Conservation (phyloP, 2,888 invertebrate species). For the Agonopterix heracliana region DNA sequence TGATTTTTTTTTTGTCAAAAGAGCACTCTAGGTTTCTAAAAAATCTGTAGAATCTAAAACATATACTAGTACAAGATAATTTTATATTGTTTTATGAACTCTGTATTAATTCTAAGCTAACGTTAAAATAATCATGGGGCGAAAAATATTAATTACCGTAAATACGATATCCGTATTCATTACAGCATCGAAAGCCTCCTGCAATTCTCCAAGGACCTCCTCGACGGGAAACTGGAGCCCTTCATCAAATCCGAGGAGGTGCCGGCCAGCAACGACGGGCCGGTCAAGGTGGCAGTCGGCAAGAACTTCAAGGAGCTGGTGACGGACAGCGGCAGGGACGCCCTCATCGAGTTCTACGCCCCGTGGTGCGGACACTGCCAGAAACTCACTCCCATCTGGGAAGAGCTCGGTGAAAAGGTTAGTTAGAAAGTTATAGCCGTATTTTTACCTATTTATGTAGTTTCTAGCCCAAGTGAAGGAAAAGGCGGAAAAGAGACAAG, state of each 20-base stretch:
- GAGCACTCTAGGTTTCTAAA: too few relatives aligned
- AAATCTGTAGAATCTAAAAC: too few relatives aligned
- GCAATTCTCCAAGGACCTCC: conserved; percentile 88
- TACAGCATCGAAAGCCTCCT: conserved; percentile 88
- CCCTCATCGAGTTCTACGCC: conserved; percentile 98
- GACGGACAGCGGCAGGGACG: conserved; percentile 92
- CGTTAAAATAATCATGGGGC: too few relatives aligned
- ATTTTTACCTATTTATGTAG: too few relatives aligned
- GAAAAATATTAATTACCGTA: too few relatives aligned
- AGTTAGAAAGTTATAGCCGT: neutral
- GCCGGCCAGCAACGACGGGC: conserved; percentile 89
- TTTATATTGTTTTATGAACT: too few relatives aligned
- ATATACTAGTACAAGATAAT: too few relatives aligned
- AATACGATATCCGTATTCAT: too few relatives aligned
- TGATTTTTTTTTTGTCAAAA: too few relatives aligned
- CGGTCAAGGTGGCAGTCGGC: conserved; percentile 93
- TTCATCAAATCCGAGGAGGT: conserved; percentile 96
- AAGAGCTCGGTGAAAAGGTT: conserved; percentile 93
- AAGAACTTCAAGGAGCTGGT: conserved; percentile 98
- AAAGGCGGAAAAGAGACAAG: too few relatives aligned
- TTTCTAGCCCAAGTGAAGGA: too few relatives aligned
- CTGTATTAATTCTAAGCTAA: too few relatives aligned
- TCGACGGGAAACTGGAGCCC: conserved; percentile 89
- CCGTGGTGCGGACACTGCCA: conserved; percentile 99
- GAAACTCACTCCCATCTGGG: conserved; percentile 93